Evolutionary conservation across 2,888 invertebrate species (phyloP), one percentile per base, ranked within the genome.

Genomic region (Ethmia dodecea): DNA sequence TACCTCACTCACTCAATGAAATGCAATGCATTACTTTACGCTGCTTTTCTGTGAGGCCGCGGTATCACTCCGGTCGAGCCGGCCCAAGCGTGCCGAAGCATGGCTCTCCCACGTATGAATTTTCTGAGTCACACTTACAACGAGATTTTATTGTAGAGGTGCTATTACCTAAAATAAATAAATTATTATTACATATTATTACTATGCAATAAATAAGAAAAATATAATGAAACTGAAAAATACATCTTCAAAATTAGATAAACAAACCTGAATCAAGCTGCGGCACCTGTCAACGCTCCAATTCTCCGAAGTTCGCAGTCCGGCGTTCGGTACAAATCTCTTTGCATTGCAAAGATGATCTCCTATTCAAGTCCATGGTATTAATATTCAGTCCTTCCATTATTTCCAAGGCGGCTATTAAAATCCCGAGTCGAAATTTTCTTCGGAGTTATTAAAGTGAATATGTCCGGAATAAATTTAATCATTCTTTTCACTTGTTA

Each of bases 351-450:
- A 70, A 74, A 75, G 66, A 69, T 50, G 61, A 60, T 52, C 56
- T 67, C 61, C 65, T 60, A 70, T 76, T 73, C 66, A 69, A 64
- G 62, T 62, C 52, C 42, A 45, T 54, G 57, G 59, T 69, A 75
- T 76, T 74, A 76, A 75, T 76, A 75, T 77, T 77, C 72, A 76
- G 76, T 70, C 56, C 55, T 48, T 56, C 61, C 63, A 71, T 76
- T 73, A 74, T 75, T 67, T 64, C 53, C 63, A 60, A 63, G 60
- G 70, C 67, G 59, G 57, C 71, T 66, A 72, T 74, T 72, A 72
- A 72, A 73, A 73, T 67, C 61, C 65, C 55, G 58, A 62, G 60
- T 57, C 52, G 49, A 53, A 50, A 55, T 63, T 64, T 63, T 55
- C 55, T 42, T 45, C 47, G 51, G 56, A 51, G 57, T 54, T 63